Evolutionary conservation across 30 jellyfish, hydroid and myxozoan species (phyloP).

Genomic region (Aurelia sp.): DNA sequence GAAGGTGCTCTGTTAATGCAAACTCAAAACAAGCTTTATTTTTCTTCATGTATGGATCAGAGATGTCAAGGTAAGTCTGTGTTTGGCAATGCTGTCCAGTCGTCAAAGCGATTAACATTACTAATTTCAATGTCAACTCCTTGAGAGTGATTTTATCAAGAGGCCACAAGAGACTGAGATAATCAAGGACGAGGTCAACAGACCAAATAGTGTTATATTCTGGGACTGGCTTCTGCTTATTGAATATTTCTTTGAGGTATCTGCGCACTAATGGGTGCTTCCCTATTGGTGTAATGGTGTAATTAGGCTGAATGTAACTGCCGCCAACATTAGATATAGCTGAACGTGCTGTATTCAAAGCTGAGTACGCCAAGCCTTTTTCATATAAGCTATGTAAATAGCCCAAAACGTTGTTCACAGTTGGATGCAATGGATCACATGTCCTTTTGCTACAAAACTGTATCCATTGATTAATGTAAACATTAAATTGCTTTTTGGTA

Average conservation of each 20-base stretch:
- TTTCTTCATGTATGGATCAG: no score
- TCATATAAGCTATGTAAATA: no score
- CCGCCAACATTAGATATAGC: no score
- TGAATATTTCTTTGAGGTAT: conserved; percentile 38
- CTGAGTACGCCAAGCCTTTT: no score
- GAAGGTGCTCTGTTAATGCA: conserved; percentile 37
- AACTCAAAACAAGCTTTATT: conserved; percentile 13
- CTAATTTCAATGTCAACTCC: conserved; percentile 46
- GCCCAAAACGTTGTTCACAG: no score
- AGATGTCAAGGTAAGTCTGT: no score
- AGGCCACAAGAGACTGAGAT: conserved; percentile 33
- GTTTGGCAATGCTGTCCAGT: conserved; percentile 64
- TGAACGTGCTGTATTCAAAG: no score
- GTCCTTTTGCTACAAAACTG: conserved; percentile 31
- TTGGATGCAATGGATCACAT: no score
- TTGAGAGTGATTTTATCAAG: conserved; percentile 25
- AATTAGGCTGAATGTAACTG: no score
- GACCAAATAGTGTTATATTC: conserved; percentile 52
- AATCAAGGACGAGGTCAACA: conserved; percentile 35
- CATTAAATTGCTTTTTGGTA: conserved; percentile 26
- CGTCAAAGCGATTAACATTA: conserved; percentile 32
- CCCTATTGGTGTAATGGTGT: no score
- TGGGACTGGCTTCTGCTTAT: conserved; percentile 50
- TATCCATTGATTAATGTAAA: conserved; percentile 20
- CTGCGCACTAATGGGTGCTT: conserved; percentile 33